phyloP scores from a whole-genome alignment of 1,140 invertebrate species.

The Aphis gossypii region DNA sequence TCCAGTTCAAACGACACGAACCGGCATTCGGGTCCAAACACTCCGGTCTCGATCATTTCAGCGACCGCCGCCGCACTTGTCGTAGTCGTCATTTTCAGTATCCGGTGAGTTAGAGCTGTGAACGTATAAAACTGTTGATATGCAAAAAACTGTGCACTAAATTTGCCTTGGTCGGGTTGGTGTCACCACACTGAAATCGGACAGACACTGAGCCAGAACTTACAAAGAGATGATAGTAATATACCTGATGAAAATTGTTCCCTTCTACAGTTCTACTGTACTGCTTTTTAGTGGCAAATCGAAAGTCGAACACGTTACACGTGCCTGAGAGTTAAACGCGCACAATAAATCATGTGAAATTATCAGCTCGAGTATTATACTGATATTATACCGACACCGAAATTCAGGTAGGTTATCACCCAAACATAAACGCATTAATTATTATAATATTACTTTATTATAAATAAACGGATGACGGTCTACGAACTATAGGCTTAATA shows the following conservation, averaged over 20 bases:
- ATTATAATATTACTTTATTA: not conserved
- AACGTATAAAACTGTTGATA: not conserved
- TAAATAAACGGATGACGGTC: not conserved
- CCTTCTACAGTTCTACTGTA: too few relatives aligned
- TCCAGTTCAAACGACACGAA: constrained; percentile 33
- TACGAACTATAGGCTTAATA: not conserved
- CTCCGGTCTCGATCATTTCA: not conserved
- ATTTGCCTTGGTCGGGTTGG: not conserved
- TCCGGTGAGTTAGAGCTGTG: not conserved
- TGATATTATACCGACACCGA: too few relatives aligned
- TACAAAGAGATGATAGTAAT: not conserved
- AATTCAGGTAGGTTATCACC: not conserved
- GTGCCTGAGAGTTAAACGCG: not conserved
- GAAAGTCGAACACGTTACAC: not conserved
- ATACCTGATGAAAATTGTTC: not conserved
- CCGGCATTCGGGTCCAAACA: not conserved
- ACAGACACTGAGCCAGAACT: not conserved
- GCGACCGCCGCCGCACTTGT: not conserved
- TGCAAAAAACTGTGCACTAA: not conserved
- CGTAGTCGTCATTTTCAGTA: not conserved
- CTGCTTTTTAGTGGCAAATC: not conserved
- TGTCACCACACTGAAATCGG: not conserved
- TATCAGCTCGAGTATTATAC: not conserved
- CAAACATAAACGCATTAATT: not conserved
- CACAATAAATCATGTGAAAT: not conserved